Conservation (phyloP, 1,140 invertebrate species). For the Ditylenchus dipsaci region DNA sequence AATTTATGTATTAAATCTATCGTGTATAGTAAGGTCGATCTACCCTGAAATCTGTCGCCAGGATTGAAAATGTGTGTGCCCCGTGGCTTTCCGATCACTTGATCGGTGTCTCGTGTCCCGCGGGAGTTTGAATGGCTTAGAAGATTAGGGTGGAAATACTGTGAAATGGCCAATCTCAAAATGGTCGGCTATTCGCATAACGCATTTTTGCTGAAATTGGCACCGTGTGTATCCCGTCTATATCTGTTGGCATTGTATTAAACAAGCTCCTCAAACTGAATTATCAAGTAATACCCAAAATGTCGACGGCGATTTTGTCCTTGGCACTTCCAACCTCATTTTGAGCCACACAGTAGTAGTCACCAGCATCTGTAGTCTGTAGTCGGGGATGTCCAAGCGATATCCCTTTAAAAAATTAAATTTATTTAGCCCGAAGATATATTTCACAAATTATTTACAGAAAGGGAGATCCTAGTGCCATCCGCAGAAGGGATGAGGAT, state of each 20-base stretch:
- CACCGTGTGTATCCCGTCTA: too few relatives aligned
- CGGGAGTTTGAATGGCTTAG: too few relatives aligned
- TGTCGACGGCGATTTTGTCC: conserved; percentile 43
- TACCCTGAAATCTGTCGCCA: too few relatives aligned
- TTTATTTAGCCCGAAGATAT: conserved; percentile 4
- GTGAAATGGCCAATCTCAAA: not conserved
- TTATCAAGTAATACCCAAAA: conserved; percentile 40
- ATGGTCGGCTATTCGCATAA: not conserved
- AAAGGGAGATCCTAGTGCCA: conserved; percentile 33
- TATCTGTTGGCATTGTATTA: too few relatives aligned
- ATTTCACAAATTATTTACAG: conserved; percentile 20
- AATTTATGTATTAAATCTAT: too few relatives aligned
- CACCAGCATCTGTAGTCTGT: conserved; percentile 38
- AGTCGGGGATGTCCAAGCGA: conserved; percentile 49
- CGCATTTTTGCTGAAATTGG: not conserved
- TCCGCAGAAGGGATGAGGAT: conserved; percentile 44
- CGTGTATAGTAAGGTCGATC: too few relatives aligned
- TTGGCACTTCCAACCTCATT: conserved; percentile 49
- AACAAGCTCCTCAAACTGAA: not conserved
- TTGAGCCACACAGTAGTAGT: conserved; percentile 47
- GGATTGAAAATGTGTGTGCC: too few relatives aligned
- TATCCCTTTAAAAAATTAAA: conserved; percentile 37
- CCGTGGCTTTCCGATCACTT: too few relatives aligned
- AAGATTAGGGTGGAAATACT: too few relatives aligned
- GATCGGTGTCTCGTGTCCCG: too few relatives aligned